phyloP scores from a whole-genome alignment of 30 jellyfish, hydroid and myxozoan genomes.

The Aurelia aurita complex sp. Pacific region DNA sequence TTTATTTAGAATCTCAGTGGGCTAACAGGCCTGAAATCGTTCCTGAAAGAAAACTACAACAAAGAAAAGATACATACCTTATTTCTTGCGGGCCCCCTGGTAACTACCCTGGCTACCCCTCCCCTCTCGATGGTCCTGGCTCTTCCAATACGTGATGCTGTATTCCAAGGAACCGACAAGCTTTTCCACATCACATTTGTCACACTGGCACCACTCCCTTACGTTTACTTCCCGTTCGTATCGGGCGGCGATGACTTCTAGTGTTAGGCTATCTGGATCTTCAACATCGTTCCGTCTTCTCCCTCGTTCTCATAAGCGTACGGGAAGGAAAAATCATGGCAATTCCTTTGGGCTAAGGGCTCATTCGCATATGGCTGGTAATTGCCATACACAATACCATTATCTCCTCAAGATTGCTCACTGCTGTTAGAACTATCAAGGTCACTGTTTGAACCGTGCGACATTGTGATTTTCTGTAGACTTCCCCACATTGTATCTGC shows the following conservation, averaged over 20 bases:
- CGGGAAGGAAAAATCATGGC: too few species aligned
- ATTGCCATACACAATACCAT: conserved; percentile 5
- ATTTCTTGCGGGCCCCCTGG: too few species aligned
- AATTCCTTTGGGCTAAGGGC: conserved; percentile 16
- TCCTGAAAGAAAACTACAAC: too few species aligned
- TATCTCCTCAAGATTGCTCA: conserved; percentile 12
- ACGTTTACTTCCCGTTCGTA: conserved; percentile 10
- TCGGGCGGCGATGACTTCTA: conserved; percentile 19
- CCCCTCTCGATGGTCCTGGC: too few species aligned
- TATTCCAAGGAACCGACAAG: too few species aligned
- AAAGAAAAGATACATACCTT: too few species aligned
- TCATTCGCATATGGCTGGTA: conserved; percentile 16
- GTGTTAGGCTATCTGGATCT: conserved; percentile 12
- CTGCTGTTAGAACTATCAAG: conserved; percentile 2
- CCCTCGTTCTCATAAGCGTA: conserved; percentile 7
- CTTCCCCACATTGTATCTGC: background rate
- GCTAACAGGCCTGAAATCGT: too few species aligned
- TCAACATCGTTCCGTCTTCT: conserved; percentile 12
- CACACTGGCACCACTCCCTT: background rate
- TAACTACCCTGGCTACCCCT: too few species aligned
- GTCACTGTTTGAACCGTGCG: conserved; percentile 10
- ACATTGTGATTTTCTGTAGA: background rate
- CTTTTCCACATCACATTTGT: too few species aligned
- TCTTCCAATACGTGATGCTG: too few species aligned
- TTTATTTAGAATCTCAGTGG: too few species aligned